These are phyloP conservation scores for Callipepla squamata DNA, from an alignment of 2,113 vertebrate genomes.

Conservation along the genomic window DNA sequence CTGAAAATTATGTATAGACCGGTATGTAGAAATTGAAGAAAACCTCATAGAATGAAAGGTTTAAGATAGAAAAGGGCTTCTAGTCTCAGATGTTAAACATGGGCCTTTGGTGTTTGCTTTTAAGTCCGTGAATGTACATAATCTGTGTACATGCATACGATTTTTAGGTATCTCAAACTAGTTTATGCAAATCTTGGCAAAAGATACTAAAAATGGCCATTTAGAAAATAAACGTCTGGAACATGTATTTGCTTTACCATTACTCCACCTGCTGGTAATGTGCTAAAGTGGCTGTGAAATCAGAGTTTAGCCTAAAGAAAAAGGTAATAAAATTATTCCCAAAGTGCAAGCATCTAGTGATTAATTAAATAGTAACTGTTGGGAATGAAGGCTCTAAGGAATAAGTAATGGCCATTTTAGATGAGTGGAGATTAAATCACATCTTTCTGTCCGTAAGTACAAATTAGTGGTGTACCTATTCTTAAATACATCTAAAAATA, in stretches of 20 bases:
- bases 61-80: neutral
- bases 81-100: neutral
- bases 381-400: neutral
- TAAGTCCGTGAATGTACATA: neutral
- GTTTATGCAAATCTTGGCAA: slow-evolving; percentile 56
- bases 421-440: neutral
- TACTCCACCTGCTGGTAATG: slow-evolving; percentile 82
- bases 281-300: slow-evolving; percentile 50
- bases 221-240: slow-evolving; percentile 24
- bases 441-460: neutral
- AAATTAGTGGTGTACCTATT: neutral
- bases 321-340: neutral
- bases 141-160: neutral
- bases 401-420: neutral
- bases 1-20: neutral
- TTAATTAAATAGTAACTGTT: neutral
- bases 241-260: slow-evolving; percentile 79
- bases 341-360: neutral
- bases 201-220: slow-evolving; percentile 51
- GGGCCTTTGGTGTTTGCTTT: neutral
- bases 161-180: slow-evolving; percentile 13
- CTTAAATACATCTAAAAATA: neutral
- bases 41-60: neutral
- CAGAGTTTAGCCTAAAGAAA: neutral
- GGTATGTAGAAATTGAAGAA: neutral